Conservation (phyloP, 2,888 invertebrate species). For the Drosophila kanekoi region DNA sequence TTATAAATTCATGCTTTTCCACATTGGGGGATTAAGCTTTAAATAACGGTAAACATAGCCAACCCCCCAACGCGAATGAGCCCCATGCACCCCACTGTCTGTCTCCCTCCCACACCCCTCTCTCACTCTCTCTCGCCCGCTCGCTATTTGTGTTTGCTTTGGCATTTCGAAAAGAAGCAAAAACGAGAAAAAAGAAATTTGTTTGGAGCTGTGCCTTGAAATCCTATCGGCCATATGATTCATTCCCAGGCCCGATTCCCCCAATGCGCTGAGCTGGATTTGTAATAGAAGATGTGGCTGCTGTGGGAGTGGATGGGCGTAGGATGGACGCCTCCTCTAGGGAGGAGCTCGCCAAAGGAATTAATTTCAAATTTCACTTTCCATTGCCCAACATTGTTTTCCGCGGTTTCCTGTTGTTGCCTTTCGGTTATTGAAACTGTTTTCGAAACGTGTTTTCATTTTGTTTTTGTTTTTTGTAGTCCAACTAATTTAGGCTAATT, state of each 20-base stretch:
- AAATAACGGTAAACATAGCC: constrained; percentile 74
- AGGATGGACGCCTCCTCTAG: background rate
- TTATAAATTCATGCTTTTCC: constrained; percentile 79
- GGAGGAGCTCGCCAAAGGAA: constrained; percentile 41
- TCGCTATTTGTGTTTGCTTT: constrained; percentile 47
- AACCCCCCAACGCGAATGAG: background rate
- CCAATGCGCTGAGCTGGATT: background rate
- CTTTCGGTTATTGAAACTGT: constrained; percentile 56
- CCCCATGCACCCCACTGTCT: no score
- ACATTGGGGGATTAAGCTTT: constrained; percentile 78
- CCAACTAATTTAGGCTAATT: constrained; percentile 66
- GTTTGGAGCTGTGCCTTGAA: constrained; percentile 61
- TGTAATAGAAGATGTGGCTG: background rate
- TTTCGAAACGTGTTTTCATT: constrained; percentile 11
- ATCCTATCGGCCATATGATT: constrained; percentile 67
- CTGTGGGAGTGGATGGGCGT: background rate
- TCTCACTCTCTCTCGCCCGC: constrained; percentile 4
- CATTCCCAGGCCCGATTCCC: constrained; percentile 10
- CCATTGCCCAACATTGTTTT: constrained; percentile 44
- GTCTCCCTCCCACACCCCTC: no score
- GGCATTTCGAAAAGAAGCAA: constrained; percentile 52
- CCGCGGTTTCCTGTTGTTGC: constrained; percentile 27
- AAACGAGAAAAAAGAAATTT: constrained; percentile 13
- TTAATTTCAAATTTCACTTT: constrained; percentile 75
- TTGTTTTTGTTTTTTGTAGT: constrained; percentile 10